These are phyloP conservation scores for Cryptosula pallasiana DNA, from an alignment of 2,888 invertebrate genomes.

Conservation along the genomic window DNA sequence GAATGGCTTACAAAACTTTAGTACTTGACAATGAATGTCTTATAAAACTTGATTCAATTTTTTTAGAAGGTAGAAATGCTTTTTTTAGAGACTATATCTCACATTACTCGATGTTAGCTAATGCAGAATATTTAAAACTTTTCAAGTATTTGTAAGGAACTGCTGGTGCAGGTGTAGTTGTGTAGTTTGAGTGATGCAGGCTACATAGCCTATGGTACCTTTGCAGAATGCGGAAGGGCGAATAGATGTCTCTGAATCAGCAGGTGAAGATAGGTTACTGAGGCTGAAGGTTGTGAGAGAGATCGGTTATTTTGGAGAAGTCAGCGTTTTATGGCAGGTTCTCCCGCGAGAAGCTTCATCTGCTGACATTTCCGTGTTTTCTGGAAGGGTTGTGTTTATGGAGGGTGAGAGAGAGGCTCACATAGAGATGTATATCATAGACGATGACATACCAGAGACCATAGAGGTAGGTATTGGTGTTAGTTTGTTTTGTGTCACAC, in stretches of 20 bases:
- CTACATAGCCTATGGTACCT: too few relatives aligned
- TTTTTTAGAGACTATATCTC: too few relatives aligned
- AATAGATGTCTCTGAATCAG: constrained; percentile 45
- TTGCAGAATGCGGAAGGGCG: constrained; percentile 45
- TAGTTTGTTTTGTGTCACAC: too few relatives aligned
- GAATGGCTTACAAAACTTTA: too few relatives aligned
- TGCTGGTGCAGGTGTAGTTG: too few relatives aligned
- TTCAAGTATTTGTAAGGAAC: too few relatives aligned
- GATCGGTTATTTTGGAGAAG: constrained; percentile 39
- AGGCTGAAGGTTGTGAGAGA: constrained; percentile 35
- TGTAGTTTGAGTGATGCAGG: too few relatives aligned
- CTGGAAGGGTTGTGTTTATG: constrained; percentile 39
- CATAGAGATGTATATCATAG: constrained; percentile 41
- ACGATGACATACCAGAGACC: constrained; percentile 41
- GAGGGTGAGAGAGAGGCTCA: constrained; percentile 35
- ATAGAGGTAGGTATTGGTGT: constrained; percentile 45
- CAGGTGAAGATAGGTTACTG: constrained; percentile 36
- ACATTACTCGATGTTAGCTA: too few relatives aligned
- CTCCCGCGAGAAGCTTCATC: constrained; percentile 39
- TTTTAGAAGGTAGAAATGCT: too few relatives aligned
- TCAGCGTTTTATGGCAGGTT: constrained; percentile 45
- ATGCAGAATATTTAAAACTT: too few relatives aligned
- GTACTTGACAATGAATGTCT: too few relatives aligned
- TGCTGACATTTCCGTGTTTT: constrained; percentile 39
- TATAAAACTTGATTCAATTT: too few relatives aligned